Evolutionary conservation across 2,888 invertebrate species (phyloP), one percentile per base, ranked within the genome.

Genomic region (Pseudococcus longispinus): DNA sequence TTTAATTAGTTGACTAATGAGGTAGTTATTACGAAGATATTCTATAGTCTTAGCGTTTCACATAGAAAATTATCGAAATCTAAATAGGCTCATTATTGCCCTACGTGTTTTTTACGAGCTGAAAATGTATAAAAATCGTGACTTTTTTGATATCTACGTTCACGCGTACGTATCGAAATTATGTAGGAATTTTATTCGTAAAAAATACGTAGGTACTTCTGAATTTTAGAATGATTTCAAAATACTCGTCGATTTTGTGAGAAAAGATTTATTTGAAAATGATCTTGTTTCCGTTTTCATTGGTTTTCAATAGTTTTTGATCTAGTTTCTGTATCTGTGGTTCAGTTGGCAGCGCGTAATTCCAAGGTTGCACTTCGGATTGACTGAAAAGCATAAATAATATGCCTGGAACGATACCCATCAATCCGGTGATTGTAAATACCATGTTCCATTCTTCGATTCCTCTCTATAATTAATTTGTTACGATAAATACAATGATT

Each of bases 331-430:
- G 42, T 44, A 46, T 9, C 15, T 82, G 42, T 44, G 18, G 9
- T 11, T 80, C 70, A 13, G 20, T 44, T 83, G 65, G 37, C 3
- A 11, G 0, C 1, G 44, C 90, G 42, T 90, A 91, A 89, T 94
- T 94, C 94, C 94, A 94, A 0, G 91, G 89, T 89, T 93, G 93
- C 15, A 93, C 90, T 42, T 92, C 92, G 0, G 93, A 93, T 80
- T 92, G 92, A 2, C 92, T 91, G 89, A 93, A 93, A 0, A 92
- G 55, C 0, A 92, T 89, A 89, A 92, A 94, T 1, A 93, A 88
- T 1, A 91, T 88, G 37, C 93, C 93, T 42, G 92, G 91, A 13
- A 91, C 89, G 37, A 93, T 90, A 2, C 93, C 90, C 90, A 93
- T 92, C 0, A 89, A 90, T 0, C 92, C 91, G 5, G 93, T 90